These are phyloP conservation scores for Conomelus anceps DNA, from an alignment of 2,888 invertebrate genomes.

Conservation along the genomic window DNA sequence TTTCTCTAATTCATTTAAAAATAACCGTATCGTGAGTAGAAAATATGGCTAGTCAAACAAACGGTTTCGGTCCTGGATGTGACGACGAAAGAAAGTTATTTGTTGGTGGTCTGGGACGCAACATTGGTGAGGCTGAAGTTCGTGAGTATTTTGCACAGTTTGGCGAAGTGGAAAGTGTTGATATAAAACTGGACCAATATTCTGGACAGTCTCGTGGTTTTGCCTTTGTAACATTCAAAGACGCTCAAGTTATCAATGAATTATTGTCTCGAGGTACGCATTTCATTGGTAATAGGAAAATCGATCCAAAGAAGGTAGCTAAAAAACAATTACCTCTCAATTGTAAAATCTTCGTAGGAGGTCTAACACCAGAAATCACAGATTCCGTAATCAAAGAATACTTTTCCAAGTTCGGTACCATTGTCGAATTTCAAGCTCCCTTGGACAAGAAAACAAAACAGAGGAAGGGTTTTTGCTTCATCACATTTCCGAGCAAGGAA, in stretches of 20 bases:
- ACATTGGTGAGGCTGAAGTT: conserved; percentile 53
- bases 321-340: conserved; percentile 54
- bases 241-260: conserved; percentile 50
- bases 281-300: conserved; percentile 55
- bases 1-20: background rate
- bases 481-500: conserved; percentile 57
- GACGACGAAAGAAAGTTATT: conserved; percentile 55
- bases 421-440: conserved; percentile 57
- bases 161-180: conserved; percentile 55
- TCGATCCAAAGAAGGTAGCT: conserved; percentile 58
- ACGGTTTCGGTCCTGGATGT: conserved; percentile 39
- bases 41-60: conserved; percentile 8
- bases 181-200: conserved; percentile 56
- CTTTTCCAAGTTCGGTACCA: conserved; percentile 54
- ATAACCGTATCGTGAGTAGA: background rate
- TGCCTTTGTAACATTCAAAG: conserved; percentile 57
- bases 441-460: conserved; percentile 58
- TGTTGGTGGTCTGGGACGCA: conserved; percentile 57
- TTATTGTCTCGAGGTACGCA: conserved; percentile 49
- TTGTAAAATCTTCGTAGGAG: conserved; percentile 60
- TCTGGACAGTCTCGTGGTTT: conserved; percentile 58
- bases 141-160: conserved; percentile 56
- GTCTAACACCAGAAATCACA: conserved; percentile 53
- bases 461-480: conserved; percentile 57
- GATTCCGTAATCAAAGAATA: conserved; percentile 55